phyloP scores from a whole-genome alignment of 2,888 invertebrate species.

The Brachylomia viminalis region DNA sequence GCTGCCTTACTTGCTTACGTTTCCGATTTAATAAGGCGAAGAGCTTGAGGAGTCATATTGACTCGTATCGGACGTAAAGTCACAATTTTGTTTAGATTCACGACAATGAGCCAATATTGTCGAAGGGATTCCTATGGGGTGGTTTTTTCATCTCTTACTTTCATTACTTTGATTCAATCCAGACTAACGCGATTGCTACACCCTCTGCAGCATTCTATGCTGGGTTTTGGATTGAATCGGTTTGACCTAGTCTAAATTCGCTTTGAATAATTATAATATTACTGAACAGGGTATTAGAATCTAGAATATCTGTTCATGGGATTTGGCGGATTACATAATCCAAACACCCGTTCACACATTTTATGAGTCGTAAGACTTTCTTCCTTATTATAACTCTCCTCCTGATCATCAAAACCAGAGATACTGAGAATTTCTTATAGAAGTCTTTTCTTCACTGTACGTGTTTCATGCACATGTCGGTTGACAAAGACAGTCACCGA shows the following conservation, averaged over 20 bases:
- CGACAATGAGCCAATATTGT: conserved; percentile 28
- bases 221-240: neutral
- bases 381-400: neutral
- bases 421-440: neutral
- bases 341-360: neutral
- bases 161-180: conserved; percentile 1
- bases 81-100: conserved; percentile 48
- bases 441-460: conserved; percentile 4
- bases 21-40: conserved; percentile 71
- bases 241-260: too few relatives aligned
- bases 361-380: neutral
- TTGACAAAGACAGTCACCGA: conserved; percentile 28
- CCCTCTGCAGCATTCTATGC: neutral
- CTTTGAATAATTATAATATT: neutral
- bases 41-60: conserved; percentile 53
- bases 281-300: neutral
- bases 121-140: conserved; percentile 10
- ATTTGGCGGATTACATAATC: neutral
- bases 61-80: conserved; percentile 57
- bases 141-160: neutral
- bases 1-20: conserved; percentile 58
- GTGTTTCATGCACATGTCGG: neutral
- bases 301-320: neutral
- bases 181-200: neutral
- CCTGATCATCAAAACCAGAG: neutral